These are phyloP conservation scores for Cenopis cana DNA, from an alignment of 2,888 invertebrate species.

Conservation along the genomic window DNA sequence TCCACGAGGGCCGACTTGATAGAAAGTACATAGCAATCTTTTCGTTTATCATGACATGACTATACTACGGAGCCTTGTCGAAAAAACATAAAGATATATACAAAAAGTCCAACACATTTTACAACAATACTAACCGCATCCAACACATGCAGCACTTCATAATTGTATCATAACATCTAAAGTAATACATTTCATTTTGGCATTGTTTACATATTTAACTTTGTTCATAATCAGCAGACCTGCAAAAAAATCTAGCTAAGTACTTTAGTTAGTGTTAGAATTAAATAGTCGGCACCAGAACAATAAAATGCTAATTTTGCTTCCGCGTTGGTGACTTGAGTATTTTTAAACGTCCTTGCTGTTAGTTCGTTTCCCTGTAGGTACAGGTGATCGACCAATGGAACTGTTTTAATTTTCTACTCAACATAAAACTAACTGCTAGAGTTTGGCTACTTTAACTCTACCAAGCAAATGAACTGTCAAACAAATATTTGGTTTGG, in stretches of 20 bases:
- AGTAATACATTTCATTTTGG: conserved; percentile 4
- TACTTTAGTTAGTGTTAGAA: background rate
- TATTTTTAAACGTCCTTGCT: conserved; percentile 33
- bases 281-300: conserved; percentile 4
- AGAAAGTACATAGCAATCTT: no score
- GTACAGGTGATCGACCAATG: conserved; percentile 26
- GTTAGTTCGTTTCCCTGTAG: conserved; percentile 23
- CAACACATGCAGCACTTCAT: background rate
- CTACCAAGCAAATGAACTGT: no score
- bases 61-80: no score
- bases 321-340: conserved; percentile 22
- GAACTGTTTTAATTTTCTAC: background rate
- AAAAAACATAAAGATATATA: no score
- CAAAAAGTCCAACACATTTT: no score
- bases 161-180: background rate
- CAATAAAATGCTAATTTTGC: conserved; percentile 26
- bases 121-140: no score
- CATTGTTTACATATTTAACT: background rate
- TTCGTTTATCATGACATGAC: no score
- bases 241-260: conserved; percentile 14
- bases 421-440: no score
- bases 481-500: no score
- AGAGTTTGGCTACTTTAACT: no score
- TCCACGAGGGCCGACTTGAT: no score
- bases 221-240: background rate